A percentile compares a stretch with the other conserved stretches of the same genome.
These are phyloP conservation scores for Pocillopora grandis DNA, from an alignment of 92 coral and sea anemone genomes.

Conservation along the genomic window DNA sequence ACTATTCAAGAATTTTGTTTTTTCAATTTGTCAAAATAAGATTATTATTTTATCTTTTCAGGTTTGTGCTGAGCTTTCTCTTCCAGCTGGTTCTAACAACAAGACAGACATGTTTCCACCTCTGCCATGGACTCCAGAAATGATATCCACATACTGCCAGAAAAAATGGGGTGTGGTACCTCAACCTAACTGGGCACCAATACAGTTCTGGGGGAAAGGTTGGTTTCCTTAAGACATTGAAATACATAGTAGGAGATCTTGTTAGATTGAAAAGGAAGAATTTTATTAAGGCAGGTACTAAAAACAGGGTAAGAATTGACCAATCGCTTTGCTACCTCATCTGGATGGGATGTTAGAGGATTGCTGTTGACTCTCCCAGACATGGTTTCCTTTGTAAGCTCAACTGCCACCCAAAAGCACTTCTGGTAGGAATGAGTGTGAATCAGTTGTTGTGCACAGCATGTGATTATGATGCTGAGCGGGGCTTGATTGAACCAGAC, in stretches of 20 bases:
- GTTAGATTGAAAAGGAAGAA: background rate
- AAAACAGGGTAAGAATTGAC: background rate
- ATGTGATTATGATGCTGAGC: too few relatives aligned
- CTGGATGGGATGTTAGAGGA: too few relatives aligned
- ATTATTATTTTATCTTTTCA: background rate
- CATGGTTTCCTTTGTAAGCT: too few relatives aligned
- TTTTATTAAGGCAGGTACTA: background rate
- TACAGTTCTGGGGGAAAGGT: slow-evolving; percentile 89
- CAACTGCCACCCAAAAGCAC: too few relatives aligned
- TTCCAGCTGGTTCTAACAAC: slow-evolving; percentile 83
- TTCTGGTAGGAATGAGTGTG: too few relatives aligned
- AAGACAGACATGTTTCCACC: slow-evolving; percentile 93
- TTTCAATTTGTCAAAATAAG: background rate
- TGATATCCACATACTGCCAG: slow-evolving; percentile 82
- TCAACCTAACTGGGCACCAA: slow-evolving; percentile 77
- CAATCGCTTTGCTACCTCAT: too few relatives aligned
- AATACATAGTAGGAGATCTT: background rate
- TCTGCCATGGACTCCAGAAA: slow-evolving; percentile 88
- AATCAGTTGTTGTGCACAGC: too few relatives aligned
- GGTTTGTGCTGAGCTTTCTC: slow-evolving; percentile 86
- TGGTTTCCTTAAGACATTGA: background rate
- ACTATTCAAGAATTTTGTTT: too few relatives aligned
- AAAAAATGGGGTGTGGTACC: slow-evolving; percentile 78
- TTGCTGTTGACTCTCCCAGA: too few relatives aligned
- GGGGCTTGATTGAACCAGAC: too few relatives aligned